Conservation (phyloP, 2,888 invertebrate genomes). For the Eumacrocentrus americanus region DNA sequence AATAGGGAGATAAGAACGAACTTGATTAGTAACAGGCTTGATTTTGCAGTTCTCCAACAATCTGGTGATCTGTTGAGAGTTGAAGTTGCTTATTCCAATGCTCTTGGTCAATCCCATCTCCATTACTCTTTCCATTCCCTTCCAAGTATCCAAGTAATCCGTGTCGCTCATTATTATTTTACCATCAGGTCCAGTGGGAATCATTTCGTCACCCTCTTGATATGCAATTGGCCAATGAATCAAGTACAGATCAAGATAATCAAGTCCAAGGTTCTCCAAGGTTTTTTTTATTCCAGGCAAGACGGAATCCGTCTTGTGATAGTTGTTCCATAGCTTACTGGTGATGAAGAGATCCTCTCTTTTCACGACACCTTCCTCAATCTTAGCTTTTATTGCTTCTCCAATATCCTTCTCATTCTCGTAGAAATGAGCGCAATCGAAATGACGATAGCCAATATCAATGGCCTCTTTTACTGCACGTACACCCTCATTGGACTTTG, state of each 20-base stretch:
- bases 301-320: slow-evolving; percentile 79
- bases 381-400: slow-evolving; percentile 70
- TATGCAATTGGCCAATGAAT: slow-evolving; percentile 90
- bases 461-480: slow-evolving; percentile 77
- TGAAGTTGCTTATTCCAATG: slow-evolving; percentile 81
- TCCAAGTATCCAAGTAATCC: slow-evolving; percentile 75
- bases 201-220: slow-evolving; percentile 67
- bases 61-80: slow-evolving; percentile 71
- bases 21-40: slow-evolving; percentile 72
- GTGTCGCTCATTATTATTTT: slow-evolving; percentile 69
- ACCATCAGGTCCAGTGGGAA: slow-evolving; percentile 70
- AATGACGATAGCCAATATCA: slow-evolving; percentile 78
- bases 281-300: slow-evolving; percentile 70
- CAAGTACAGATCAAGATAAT: slow-evolving; percentile 83
- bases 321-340: slow-evolving; percentile 88
- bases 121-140: slow-evolving; percentile 72
- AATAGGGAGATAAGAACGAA: slow-evolving; percentile 41
- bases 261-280: slow-evolving; percentile 72
- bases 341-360: slow-evolving; percentile 76
- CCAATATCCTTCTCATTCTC: slow-evolving; percentile 80
- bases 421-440: slow-evolving; percentile 79
- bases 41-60: slow-evolving; percentile 66
- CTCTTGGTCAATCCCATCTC: slow-evolving; percentile 69
- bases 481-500: slow-evolving; percentile 58
- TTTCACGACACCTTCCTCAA: slow-evolving; percentile 71